Evolutionary conservation across 2,888 invertebrate genomes (phyloP), one percentile per base, ranked within the genome.

Genomic region (Lydus trimaculatus): DNA sequence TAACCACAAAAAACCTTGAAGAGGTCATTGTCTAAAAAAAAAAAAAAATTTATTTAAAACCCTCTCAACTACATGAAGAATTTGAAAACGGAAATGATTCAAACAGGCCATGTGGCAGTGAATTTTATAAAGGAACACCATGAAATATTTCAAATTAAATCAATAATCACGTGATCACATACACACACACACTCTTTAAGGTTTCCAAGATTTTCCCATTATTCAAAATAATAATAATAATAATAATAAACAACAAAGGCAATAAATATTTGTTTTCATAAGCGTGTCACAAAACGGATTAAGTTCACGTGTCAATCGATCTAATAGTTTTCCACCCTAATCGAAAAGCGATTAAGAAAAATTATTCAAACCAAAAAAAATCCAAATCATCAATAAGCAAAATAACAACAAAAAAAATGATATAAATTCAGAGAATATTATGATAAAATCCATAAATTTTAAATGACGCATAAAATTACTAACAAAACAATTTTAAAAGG

Each of bases 1-100:
- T 70, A 77, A 77, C 74, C 75, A 72, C 74, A 73, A 75, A 52
- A 67, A 78, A 70, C 77, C 78, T 77, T 78, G 75, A 69, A 77
- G 73, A 77, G 79, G 76, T 79, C 78, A 71, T 75, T 76, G 76
- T 65, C 76, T 75, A 76, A 77, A 70, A 70, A 70, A 73, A 66
- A 70, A 72, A 74, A 72, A 31, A 9, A 20, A 20, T 48, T 48
- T 39, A 39, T 20, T 48, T 4, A 2, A 20, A 20, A 48, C 48
- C 71, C 71, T 67, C 73, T 70, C 65, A 73, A 69, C 68, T 66
- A 71, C 74, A 69, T 72, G 70, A 76, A 73, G 75, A 75, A 75
- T 75, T 73, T 64, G 63, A 68, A 70, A 76, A 75, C 77, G 77
- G 76, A 77, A 75, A 72, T 78, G 78, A 76, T 72, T 75, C 76